Base-by-base conservation (phyloP, 2,113 vertebrate genomes). In the Colaptes auratus region DNA sequence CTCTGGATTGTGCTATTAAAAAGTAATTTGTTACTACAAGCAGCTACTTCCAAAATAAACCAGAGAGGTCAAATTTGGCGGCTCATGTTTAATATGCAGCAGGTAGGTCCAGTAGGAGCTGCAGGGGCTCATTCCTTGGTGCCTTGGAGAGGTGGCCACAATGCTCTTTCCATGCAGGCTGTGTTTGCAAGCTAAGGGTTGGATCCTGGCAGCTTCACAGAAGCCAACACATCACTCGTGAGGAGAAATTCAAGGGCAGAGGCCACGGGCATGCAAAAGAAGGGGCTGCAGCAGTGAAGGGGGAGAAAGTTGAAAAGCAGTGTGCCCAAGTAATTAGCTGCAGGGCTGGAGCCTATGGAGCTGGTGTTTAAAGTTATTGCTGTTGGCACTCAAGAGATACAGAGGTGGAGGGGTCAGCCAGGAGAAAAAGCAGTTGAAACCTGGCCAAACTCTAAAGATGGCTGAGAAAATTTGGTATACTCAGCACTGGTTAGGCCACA, bases 21-120 rank as follows among this genome's bases (percentile, higher is more conserved):
- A 87, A 82, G 92, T 76, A 89, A 92, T 92, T 96, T 95, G 91
- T 92, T 96, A 81, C 82, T 91, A 89, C 84, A 94, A 91, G 87
- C 79, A 83, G 71, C 88, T 82, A 56, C 84, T 93, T 95, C 75
- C 85, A 80, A 95, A 94, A 64, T 67, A 92, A 94, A 92, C 91
- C 79, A 66, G 17, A 0, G 56, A 74, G 84, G 94, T 93, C 82
- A 94, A 75, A 80, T 93, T 91, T 79, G 80, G 71, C 3, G 2
- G 64, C 82, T 63, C 1, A 1, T 46, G 42, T 82, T 93, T 90
- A 67, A 79, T 80, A 64, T 48, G 87, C 78, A 82, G 79, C 28
- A 64, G 78, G 55, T 46, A 76, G 66, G 75, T 16, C 13, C 3
- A 16, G 50, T 1, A 23, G 56, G 73, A 64, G 64, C 75, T 74